Percentiles rank a stretch among this genome's conserved stretches.
These are phyloP conservation scores for Ips typographus DNA, from an alignment of 1,140 invertebrate species.

Conservation along the genomic window DNA sequence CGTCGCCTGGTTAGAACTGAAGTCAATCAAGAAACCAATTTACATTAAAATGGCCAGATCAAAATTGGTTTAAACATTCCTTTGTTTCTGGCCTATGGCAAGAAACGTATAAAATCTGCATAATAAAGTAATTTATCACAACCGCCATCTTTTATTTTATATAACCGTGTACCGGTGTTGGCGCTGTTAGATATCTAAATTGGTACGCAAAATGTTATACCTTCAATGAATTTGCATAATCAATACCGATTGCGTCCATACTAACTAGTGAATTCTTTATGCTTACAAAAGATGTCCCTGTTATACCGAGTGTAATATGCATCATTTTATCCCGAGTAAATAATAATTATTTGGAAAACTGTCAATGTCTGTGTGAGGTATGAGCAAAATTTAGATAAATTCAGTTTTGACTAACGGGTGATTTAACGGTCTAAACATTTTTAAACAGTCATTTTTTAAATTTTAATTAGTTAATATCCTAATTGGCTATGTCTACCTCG, in stretches of 20 bases:
- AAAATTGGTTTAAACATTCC: conserved; percentile 27
- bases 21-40: conserved; percentile 32
- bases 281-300: neutral
- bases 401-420: too few relatives aligned
- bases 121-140: conserved; percentile 33
- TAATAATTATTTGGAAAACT: too few relatives aligned
- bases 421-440: too few relatives aligned
- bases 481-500: too few relatives aligned
- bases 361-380: too few relatives aligned
- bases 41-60: conserved; percentile 33
- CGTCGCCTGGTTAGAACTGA: conserved; percentile 22
- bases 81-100: conserved; percentile 29
- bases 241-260: neutral
- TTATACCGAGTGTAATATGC: neutral
- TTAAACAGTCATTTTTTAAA: too few relatives aligned
- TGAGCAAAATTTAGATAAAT: too few relatives aligned
- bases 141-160: conserved; percentile 23
- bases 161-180: conserved; percentile 6
- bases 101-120: conserved; percentile 27
- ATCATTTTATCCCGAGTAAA: neutral
- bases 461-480: too few relatives aligned
- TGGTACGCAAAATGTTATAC: conserved; percentile 5
- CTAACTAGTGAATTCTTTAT: neutral
- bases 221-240: conserved; percentile 16
- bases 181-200: conserved; percentile 5